Base-by-base conservation (phyloP, 2,113 vertebrate genomes). In the Copsychus sechellarum region DNA sequence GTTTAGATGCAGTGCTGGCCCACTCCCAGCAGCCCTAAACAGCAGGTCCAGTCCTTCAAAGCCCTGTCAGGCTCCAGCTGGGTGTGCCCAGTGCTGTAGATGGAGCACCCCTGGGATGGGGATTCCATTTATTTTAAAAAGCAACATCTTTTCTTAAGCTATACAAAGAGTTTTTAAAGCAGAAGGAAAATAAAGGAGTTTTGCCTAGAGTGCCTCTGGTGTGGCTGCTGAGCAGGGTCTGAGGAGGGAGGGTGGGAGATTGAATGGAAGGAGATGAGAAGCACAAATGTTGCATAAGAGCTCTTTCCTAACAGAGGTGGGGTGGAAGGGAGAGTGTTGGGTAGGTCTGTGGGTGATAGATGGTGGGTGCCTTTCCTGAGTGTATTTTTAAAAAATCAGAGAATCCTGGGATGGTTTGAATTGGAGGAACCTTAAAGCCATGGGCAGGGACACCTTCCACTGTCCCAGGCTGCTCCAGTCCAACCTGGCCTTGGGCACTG, bases 111-210 rank as follows among this genome's bases (percentile, higher is more conserved):
- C 42, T 36, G 34, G 9, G 12, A 23, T 15, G 23, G 28, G 20
- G 57, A 42, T 71, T 66, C 57, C 29, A 13, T 45, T 67, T 45
- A 2, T n/a, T 83, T 92, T 51, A 12, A 5, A 60, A 64, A 64
- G 47, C 24, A 57, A n/a, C 40, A 34, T 69, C 2, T 8, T 92
- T 86, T 93, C 57, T 91, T 81, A 54, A 56, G 38, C 65, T 81
- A 43, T 78, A 73, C 76, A 54, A 87, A 70, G 13, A 25, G 12
- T 90, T 93, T 87, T 23, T 90, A n/a, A 80, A 92, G 65, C 42
- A 51, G 58, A 76, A 81, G 53, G 60, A 29, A 43, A 94, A 94
- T 94, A 96, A 94, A 95, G 19, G 65, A 1, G 4, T 78, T 94
- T 89, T 90, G 17, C 62, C 57, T 22, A 2, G 24, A 73, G 77